Base-by-base conservation (phyloP, 2,888 invertebrate genomes). In the Liopterus haemorrhoidalis region DNA sequence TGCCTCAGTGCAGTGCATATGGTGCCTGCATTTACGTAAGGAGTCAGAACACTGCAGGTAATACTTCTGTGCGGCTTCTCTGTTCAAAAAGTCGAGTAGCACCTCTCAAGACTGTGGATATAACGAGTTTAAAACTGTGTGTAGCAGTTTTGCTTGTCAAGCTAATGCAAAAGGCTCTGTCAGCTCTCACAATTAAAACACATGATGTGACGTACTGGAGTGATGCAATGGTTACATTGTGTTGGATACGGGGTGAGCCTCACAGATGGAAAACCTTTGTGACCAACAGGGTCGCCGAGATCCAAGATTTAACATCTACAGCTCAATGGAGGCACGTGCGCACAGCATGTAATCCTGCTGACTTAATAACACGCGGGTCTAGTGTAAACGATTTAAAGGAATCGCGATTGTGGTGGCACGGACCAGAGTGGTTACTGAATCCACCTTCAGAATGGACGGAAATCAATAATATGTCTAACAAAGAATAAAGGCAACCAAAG, bases 61-160 rank as follows among this genome's bases (percentile, higher is more conserved):
- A n/a, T n/a, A n/a, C n/a, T n/a, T n/a, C n/a, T n/a, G n/a, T n/a
- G n/a, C n/a, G n/a, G n/a, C n/a, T n/a, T n/a, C n/a, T 60, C 5
- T 54, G 52, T 16, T 46, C 61, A 3, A 60, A 62, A 46, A 53
- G 55, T 2, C 44, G 56, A 5, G 56, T 61, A 6, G 57, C 60
- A 5, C 57, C 59, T 8, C n/a, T 58, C 6, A 59, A 59, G 39
- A 40, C 20, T 4, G 38, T 50, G 3, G 48, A 55, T 1, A 27
- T 55, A 9, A 56, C 59, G 3, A 43, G 57, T 36, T 40, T 58
- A 4, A 57, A 60, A 48, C 43, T 58, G 12, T 57, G 51, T 22
- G 58, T 44, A 3, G 57, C 57, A 1, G 14, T 55, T 12, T 25
- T 55, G 25, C 41, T 58, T 3, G 42, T 52, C 0, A 44, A 49